Evolutionary conservation across 2,113 vertebrate genomes (phyloP), one percentile per base, ranked within the genome.

Genomic region (Indicator indicator): DNA sequence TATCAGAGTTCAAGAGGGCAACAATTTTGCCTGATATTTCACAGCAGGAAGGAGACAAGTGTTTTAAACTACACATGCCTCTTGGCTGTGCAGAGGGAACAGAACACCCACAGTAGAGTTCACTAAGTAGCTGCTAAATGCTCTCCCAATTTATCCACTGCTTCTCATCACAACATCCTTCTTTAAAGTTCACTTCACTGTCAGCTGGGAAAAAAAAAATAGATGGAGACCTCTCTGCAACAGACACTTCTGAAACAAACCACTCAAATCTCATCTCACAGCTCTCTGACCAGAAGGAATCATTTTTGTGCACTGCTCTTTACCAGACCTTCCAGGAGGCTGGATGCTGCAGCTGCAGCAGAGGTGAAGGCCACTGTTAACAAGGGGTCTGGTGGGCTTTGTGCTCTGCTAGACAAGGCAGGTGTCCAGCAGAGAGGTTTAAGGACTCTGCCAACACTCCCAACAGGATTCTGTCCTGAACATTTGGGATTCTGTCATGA

Each of bases 341-440:
- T 56, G 15, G 27, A 32, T 6, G 9, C 6, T 23, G 9, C 15
- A 38, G 48, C 79, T 9, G 28, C 28, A 62, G 16, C 1, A 12
- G 9, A 6, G 38, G 76, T 9, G 20, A 67, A 9, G 38, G 2
- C 30, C 2, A 11, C 56, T 16, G 23, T 32, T 16, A n/a, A 3
- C 0, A 16, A 12, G 23, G 62, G n/a, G 26, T 24, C 67, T 32
- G 16, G 0, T 14, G 62, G 16, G 42, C 55, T 36, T 24, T 14
- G 32, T 1, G 20, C 63, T 56, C 38, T 12, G 1, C 11, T 1
- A 23, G 40, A 32, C 65, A 65, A 60, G 38, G 9, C 1, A 2
- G 30, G 59, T 4, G 18, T 33, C 48, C 15, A 12, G 24, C 1
- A 30, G 1, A 17, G 44, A 80, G 59, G 48, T 23, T 17, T 17